Base-by-base conservation (phyloP, 1,140 invertebrate species). In the Meloidogyne chitwoodi region DNA sequence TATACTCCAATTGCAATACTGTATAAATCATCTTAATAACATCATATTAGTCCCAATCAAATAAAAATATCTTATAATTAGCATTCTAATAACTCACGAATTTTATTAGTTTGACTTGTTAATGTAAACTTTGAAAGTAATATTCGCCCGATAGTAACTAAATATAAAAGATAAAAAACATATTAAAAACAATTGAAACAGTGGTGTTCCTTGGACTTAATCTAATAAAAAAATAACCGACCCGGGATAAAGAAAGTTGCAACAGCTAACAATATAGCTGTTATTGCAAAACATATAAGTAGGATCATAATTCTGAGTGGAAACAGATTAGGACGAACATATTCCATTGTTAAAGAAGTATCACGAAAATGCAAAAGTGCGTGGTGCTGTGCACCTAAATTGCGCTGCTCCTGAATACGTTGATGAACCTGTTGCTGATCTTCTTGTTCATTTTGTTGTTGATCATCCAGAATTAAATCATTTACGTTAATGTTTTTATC, bases 1-100 rank as follows among this genome's bases (percentile, higher is more conserved):
- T 98, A 98, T 24, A 94, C 92, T 0, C 96, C 94, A 88, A 92
- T 93, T 0, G 94, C 93, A 0, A 94, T 93, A 0, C 95, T 98
- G 84, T 98, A 98, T 0, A 98, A 88, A 88, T 99, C 96, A 87
- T 56, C 48, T 56, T 38, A 38, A 38, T 6, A 38, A 10, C 8
- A 38, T 38, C 10, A 8, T 38, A 38, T 31, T 8, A 38, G 8
- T 38, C 10, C 34, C 29, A 6, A n/a, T n/a, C n/a, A 38, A 38
- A 10, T 38, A 38, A 38, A 8, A 38, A 38, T 38, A 4, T 38
- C 6, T 31, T 31, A 31, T 31, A 31, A 31, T 3, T 3, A 6
- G 29, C 29, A 38, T 44, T 19, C 16, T 16, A 44, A 56, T n/a
- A n/a, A n/a, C 48, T 56, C 19, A 56, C 48, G 48, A n/a, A 56